A percentile compares a stretch with the other conserved stretches of the same genome.
Conservation (phyloP, 2,113 vertebrate genomes). For the Andinoacara biseriatus region DNA sequence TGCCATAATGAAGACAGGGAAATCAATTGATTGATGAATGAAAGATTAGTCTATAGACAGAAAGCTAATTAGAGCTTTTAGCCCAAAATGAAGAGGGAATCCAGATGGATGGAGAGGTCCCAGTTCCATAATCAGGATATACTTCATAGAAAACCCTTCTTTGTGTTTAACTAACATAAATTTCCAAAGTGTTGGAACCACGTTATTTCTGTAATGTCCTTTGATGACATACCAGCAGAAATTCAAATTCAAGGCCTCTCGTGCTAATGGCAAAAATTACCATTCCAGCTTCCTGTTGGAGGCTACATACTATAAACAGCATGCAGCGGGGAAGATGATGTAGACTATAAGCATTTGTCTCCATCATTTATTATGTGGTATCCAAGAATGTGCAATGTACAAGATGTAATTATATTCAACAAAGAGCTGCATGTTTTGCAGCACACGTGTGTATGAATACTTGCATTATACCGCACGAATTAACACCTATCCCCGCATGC, state of each 20-base stretch:
- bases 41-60: slow-evolving; percentile 78
- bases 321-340: slow-evolving; percentile 33
- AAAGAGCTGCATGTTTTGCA: slow-evolving; percentile 33
- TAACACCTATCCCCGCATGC: slow-evolving; percentile 25
- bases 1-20: slow-evolving; percentile 74
- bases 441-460: not conserved
- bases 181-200: slow-evolving; percentile 38
- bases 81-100: slow-evolving; percentile 59
- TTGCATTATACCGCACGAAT: slow-evolving; percentile 15
- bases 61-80: slow-evolving; percentile 74
- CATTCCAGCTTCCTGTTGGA: slow-evolving; percentile 40
- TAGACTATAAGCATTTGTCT: slow-evolving; percentile 31
- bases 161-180: slow-evolving; percentile 13
- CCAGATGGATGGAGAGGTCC: slow-evolving; percentile 65
- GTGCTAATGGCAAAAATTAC: slow-evolving; percentile 42
- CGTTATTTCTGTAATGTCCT: slow-evolving; percentile 16
- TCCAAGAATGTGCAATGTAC: slow-evolving; percentile 43
- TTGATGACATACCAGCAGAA: slow-evolving; percentile 47
- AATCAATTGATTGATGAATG: slow-evolving; percentile 81
- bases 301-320: slow-evolving; percentile 39
- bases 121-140: slow-evolving; percentile 67
- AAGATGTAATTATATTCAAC: slow-evolving; percentile 66
- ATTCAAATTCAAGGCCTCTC: slow-evolving; percentile 61
- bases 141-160: slow-evolving; percentile 59
- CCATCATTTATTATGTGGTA: slow-evolving; percentile 54